Conservation (phyloP, 1,140 invertebrate genomes). For the Bradysia coprophila region DNA sequence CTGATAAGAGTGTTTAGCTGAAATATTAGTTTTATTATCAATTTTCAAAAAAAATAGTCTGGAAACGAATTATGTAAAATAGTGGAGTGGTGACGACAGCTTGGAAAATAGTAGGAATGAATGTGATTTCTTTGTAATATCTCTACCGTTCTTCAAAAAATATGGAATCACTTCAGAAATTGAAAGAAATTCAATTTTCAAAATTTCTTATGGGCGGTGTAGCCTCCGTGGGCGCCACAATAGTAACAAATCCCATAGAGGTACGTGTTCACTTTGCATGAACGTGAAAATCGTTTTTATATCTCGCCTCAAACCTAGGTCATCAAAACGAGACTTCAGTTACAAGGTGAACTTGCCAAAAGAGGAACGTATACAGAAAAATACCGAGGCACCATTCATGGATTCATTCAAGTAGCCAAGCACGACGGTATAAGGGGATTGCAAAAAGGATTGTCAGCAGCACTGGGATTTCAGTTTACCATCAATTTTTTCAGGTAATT, state of each 20-base stretch:
- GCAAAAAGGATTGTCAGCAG: conserved; percentile 69
- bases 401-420: conserved; percentile 22
- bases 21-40: too few relatives aligned
- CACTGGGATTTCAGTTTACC: conserved; percentile 34
- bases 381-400: conserved; percentile 10
- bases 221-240: conserved; percentile 31
- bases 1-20: too few relatives aligned
- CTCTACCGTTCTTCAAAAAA: too few relatives aligned
- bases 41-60: too few relatives aligned
- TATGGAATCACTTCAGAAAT: too few relatives aligned
- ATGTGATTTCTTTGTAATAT: too few relatives aligned
- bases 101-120: too few relatives aligned
- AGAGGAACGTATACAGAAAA: conserved; percentile 30
- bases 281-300: not conserved
- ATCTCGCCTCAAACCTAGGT: conserved; percentile 22
- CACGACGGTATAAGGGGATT: conserved; percentile 39
- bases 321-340: conserved; percentile 67
- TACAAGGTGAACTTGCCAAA: conserved; percentile 68
- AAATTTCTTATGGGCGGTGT: conserved; percentile 28
- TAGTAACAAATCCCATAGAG: conserved; percentile 54
- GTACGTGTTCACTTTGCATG: conserved; percentile 24
- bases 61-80: too few relatives aligned
- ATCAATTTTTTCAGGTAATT: conserved; percentile 12
- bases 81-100: too few relatives aligned
- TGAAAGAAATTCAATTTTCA: conserved; percentile 7